Conservation (phyloP, 2,113 vertebrate species). For the Clarias macrocephalus region DNA sequence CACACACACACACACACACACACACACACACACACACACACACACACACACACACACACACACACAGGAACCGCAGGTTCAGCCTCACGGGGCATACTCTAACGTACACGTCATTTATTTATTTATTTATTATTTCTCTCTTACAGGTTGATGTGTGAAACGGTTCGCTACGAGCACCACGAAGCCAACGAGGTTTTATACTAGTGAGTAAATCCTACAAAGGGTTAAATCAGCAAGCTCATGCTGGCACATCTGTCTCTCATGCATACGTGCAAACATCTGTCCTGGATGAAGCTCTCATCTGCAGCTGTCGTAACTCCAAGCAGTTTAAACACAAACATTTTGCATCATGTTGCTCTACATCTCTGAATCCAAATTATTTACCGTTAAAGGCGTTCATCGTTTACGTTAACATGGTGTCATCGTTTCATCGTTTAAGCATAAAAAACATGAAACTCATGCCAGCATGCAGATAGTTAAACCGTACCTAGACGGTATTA, state of each 20-base stretch:
- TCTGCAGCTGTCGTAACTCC: too few species aligned
- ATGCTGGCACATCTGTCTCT: slow-evolving; percentile 22
- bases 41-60: slow-evolving; percentile 68
- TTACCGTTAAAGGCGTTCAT: too few species aligned
- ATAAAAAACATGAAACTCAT: too few species aligned
- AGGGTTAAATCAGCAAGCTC: background rate
- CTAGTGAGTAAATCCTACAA: slow-evolving; percentile 78
- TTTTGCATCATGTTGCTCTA: background rate
- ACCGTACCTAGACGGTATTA: too few species aligned
- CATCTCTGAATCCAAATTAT: too few species aligned
- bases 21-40: slow-evolving; percentile 50
- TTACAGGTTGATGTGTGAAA: slow-evolving; percentile 80
- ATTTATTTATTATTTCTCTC: background rate
- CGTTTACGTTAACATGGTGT: too few species aligned
- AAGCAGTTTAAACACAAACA: background rate
- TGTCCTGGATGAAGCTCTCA: slow-evolving; percentile 18
- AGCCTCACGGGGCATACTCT: background rate
- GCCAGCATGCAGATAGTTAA: too few species aligned
- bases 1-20: slow-evolving; percentile 51
- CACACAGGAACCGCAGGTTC: slow-evolving; percentile 33
- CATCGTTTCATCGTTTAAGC: too few species aligned
- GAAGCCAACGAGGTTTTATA: slow-evolving; percentile 88
- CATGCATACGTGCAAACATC: background rate
- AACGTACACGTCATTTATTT: background rate
- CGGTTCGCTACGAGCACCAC: slow-evolving; percentile 84